Evolutionary conservation across 2,888 invertebrate genomes (phyloP), one percentile per base, ranked within the genome.

Genomic region (Caradrina kadenii): DNA sequence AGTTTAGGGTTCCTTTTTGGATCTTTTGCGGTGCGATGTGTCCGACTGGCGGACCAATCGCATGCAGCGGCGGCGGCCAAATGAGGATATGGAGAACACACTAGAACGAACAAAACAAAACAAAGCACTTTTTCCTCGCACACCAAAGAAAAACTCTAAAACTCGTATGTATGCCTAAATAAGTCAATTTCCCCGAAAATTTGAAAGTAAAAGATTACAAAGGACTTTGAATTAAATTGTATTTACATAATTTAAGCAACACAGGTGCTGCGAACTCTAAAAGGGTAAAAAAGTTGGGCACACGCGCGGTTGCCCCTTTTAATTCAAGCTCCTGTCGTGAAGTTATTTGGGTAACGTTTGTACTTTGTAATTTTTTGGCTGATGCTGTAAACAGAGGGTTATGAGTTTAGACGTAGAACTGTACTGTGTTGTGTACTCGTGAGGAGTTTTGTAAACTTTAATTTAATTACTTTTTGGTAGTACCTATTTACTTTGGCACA

Each of bases 171-270:
- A 82, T 76, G 72, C 80, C 52, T 78, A 83, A 82, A 84, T 82
- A 81, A 86, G 86, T 81, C 81, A 79, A 83, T 86, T 85, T 82
- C 69, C 76, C 76, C 72, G 56, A 82, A 82, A 84, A 84, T 82
- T 84, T 80, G 73, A 84, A 82, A 83, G 84, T 83, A 87, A 85
- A 87, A 87, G 84, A 86, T 87, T 86, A 86, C 85, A 82, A 86
- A 86, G 84, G 86, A 85, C 84, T 88, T 85, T 82, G 86, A 90
- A 90, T 91, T 89, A 89, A 89, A 88, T 87, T 86, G 87, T 88
- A 91, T 92, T 91, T 91, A 90, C 91, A 91, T 92, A 91, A 91
- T 91, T 90, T 88, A 90, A 86, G 89, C 88, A 84, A 84, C 91
- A 83, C 92, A 91, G 91, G 91, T 91, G 92, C 81, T 86, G 71